A percentile compares a stretch with the other conserved stretches of the same genome.
Conservation (phyloP, 2,888 invertebrate genomes). For the Uropetala carovei region DNA sequence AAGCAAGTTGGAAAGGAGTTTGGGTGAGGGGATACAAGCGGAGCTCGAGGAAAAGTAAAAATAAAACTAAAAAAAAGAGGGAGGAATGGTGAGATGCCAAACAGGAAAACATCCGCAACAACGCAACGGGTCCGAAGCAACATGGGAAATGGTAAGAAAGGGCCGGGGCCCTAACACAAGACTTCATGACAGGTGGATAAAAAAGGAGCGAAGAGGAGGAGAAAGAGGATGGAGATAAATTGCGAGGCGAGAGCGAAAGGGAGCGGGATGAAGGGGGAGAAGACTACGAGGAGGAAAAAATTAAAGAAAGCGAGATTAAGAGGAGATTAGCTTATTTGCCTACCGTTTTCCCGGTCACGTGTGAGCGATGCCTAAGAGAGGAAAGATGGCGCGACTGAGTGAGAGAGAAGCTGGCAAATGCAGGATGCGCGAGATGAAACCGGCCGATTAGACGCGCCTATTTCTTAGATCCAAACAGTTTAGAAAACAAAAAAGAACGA, state of each 20-base stretch:
- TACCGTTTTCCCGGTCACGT: neutral
- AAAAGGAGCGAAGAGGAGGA: neutral
- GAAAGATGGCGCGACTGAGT: neutral
- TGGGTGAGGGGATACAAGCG: constrained; percentile 26
- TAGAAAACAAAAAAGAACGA: neutral
- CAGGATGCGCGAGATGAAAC: constrained; percentile 5
- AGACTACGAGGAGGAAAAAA: constrained; percentile 6
- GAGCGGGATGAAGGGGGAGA: neutral
- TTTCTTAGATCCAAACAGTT: neutral
- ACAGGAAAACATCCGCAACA: constrained; percentile 34
- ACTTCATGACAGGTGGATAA: neutral
- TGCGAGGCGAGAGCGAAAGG: neutral
- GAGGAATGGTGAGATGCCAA: constrained; percentile 4
- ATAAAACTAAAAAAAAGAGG: neutral
- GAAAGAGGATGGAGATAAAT: neutral
- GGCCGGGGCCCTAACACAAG: neutral
- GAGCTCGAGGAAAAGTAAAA: neutral
- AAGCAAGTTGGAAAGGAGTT: constrained; percentile 11
- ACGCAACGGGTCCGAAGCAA: neutral
- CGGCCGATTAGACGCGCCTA: neutral
- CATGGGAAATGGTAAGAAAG: constrained; percentile 15
- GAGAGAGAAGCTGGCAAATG: constrained; percentile 22
- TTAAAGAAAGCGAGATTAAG: constrained; percentile 19
- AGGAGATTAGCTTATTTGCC: constrained; percentile 11
- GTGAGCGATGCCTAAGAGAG: neutral